phyloP scores from a whole-genome alignment of 2,797 vertebrate genomes.

The Gadopsis bispinosus region DNA sequence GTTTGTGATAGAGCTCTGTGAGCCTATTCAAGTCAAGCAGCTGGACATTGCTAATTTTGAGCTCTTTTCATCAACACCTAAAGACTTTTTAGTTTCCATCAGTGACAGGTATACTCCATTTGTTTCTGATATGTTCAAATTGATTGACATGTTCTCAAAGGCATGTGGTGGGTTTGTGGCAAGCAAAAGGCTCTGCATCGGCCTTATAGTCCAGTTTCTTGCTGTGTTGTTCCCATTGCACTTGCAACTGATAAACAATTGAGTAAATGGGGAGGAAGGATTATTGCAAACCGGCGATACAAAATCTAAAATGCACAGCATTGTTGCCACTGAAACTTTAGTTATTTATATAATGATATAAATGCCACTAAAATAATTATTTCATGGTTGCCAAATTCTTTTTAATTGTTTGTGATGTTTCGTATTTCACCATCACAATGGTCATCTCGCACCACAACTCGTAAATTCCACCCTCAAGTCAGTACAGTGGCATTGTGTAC shows the following conservation, averaged over 20 bases:
- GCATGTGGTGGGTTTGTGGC: neutral
- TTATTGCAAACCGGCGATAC: neutral
- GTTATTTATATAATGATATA: neutral
- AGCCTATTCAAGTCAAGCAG: constrained; percentile 98
- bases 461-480: constrained; percentile 17
- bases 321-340: neutral
- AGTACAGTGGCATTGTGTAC: constrained; percentile 7
- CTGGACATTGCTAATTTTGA: constrained; percentile 99
- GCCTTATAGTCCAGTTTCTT: neutral
- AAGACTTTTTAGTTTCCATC: constrained; percentile 97
- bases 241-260: neutral
- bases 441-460: neutral
- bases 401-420: neutral
- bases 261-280: neutral
- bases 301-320: neutral
- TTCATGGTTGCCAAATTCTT: neutral
- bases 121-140: neutral
- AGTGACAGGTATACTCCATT: constrained; percentile 91
- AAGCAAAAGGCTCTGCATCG: neutral
- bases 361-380: neutral
- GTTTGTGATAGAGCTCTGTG: constrained; percentile 95
- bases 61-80: constrained; percentile 97
- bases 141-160: neutral
- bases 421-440: neutral
- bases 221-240: neutral